Evolutionary conservation across 2,113 vertebrate genomes (phyloP), one percentile per base, ranked within the genome.

Genomic region (Echinops telfairi): DNA sequence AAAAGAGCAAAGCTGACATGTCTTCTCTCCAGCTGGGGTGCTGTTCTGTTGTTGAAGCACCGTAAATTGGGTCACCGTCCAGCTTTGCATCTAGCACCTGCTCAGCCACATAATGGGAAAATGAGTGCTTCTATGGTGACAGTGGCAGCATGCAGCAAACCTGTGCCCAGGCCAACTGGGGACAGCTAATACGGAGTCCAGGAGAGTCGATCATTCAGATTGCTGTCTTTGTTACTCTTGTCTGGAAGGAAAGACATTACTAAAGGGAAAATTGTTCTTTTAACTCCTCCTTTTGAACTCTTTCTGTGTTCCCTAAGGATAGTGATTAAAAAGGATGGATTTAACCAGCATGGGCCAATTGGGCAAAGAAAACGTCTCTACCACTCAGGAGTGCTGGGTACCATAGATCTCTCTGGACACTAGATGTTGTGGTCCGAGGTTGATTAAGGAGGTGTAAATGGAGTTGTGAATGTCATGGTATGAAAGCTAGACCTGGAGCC

Each of bases 1-100:
- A 97, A 97, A 97, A 92, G 86, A 96, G 90, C 90, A 94, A 88
- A 93, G 77, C 94, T 53, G 89, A 96, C 96, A 91, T 96, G 88
- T 86, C 95, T 96, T 85, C 22, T 68, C 81, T 93, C 79, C 93
- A 94, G 93, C 92, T 96, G 93, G 78, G 92, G 15, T 93, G 68
- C 36, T 0, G 14, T 95, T 98, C 95, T 93, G 91, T 95, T 96
- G 92, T 95, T 83, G 60, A 73, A 66, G 80, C 22, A 27, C 33
- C 83, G 83, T 2, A 17, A 97, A 97, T 91, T 97, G 89, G 96
- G 95, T 97, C 95, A 85, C 88, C 62, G 22, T 93, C 36, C 70
- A 91, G 79, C 25, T 57, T 84, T 96, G 57, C 0, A 0, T 12
- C 19, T 23, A 8, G 86, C 94, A 94, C 95, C 95, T 95, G 92